Conservation (phyloP, 2,888 invertebrate species). For the Caenorhabditis doughertyi region DNA sequence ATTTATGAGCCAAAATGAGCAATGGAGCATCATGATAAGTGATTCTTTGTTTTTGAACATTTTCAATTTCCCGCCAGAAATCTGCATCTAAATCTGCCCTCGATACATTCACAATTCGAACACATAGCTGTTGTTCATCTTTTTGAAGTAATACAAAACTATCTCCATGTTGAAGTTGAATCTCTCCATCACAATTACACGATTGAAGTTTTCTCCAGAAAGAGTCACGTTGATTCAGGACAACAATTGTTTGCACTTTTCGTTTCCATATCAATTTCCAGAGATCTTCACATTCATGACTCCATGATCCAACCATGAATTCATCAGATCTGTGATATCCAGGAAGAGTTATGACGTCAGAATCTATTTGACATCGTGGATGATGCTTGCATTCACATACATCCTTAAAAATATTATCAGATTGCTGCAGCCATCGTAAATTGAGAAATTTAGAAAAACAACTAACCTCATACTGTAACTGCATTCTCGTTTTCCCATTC, state of each 20-base stretch:
- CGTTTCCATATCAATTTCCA: conserved; percentile 78
- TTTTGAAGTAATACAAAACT: conserved; percentile 71
- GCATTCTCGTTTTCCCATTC: conserved; percentile 76
- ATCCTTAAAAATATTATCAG: conserved; percentile 53
- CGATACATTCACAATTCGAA: conserved; percentile 73
- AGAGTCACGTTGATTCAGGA: conserved; percentile 24
- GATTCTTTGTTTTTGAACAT: conserved; percentile 74
- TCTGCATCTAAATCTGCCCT: conserved; percentile 73
- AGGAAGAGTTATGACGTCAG: conserved; percentile 71
- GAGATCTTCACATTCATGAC: conserved; percentile 73
- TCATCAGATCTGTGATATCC: conserved; percentile 81
- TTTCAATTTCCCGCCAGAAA: conserved; percentile 81
- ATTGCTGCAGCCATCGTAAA: neutral
- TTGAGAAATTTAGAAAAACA: neutral
- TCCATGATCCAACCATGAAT: conserved; percentile 78
- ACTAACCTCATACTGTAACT: conserved; percentile 78
- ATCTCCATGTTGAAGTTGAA: conserved; percentile 68
- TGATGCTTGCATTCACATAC: conserved; percentile 76
- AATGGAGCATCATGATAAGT: conserved; percentile 71
- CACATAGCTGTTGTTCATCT: conserved; percentile 72
- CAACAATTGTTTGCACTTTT: conserved; percentile 74
- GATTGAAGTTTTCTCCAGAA: conserved; percentile 56
- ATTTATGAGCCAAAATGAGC: conserved; percentile 65
- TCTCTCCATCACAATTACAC: conserved; percentile 45
- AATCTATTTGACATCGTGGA: conserved; percentile 65